A percentile compares a stretch with the other conserved stretches of the same genome.
These are phyloP conservation scores for Sarcophilus harrisii DNA, from an alignment of 2,797 vertebrate species.

Conservation along the genomic window DNA sequence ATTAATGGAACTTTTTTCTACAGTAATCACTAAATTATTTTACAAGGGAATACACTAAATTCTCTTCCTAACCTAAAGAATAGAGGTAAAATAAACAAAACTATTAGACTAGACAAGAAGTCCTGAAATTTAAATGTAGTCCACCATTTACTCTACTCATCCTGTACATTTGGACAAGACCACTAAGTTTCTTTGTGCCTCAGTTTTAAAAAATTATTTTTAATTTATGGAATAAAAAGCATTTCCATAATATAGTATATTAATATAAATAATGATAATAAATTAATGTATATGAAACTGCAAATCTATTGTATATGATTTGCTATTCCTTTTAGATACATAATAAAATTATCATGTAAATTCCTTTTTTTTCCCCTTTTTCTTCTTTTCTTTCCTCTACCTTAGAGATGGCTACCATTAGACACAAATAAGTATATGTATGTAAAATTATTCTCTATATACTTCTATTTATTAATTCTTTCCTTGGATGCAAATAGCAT, in stretches of 20 bases:
- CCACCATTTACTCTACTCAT: neutral
- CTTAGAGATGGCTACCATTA: neutral
- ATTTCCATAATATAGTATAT: neutral
- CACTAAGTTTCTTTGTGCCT: neutral
- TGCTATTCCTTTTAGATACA: neutral
- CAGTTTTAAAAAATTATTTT: neutral
- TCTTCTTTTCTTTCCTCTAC: neutral
- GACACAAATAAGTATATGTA: neutral
- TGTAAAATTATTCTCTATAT: neutral
- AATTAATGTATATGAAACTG: neutral
- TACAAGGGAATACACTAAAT: neutral
- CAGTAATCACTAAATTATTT: neutral
- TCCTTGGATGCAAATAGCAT: neutral
- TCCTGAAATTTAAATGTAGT: neutral
- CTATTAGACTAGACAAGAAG: neutral
- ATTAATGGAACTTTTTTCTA: neutral
- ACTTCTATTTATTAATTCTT: neutral
- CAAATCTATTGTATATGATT: neutral
- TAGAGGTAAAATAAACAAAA: neutral
- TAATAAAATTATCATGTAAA: neutral
- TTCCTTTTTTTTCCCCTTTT: neutral
- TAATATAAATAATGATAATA: neutral
- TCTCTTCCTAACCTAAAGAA: neutral
- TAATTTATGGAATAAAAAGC: too few species aligned
- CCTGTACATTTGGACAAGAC: neutral